These are phyloP conservation scores for Apocrypta bakeri DNA, from an alignment of 1,140 invertebrate species.

Conservation along the genomic window DNA sequence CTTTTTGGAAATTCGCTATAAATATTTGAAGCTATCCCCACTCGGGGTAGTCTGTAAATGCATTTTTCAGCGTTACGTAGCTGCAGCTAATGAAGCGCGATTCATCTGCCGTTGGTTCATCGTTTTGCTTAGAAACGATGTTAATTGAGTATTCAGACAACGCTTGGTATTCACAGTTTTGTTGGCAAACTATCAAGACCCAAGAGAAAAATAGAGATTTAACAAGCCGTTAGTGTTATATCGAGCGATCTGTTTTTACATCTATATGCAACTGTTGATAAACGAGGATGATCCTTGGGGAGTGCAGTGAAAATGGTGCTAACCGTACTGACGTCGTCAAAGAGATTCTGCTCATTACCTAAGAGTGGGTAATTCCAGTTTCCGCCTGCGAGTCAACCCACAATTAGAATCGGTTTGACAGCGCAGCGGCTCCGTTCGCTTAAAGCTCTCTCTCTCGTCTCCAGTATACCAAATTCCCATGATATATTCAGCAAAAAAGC, in stretches of 20 bases:
- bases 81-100: constrained; percentile 14
- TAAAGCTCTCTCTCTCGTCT: not conserved
- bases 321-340: not conserved
- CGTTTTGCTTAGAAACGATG: constrained; percentile 11
- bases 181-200: constrained; percentile 18
- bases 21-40: not conserved
- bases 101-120: not conserved
- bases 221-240: no score
- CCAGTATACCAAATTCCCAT: no score
- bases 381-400: not conserved
- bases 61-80: not conserved
- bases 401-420: not conserved
- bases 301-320: not conserved
- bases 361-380: not conserved
- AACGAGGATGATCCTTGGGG: not conserved
- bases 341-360: not conserved
- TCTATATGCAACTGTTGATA: not conserved
- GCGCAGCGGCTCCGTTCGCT: not conserved
- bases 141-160: not conserved
- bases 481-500: not conserved
- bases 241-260: not conserved
- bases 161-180: not conserved
- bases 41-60: no score
- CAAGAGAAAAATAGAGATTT: no score
- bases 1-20: not conserved